Evolutionary conservation across 2,888 invertebrate species (phyloP), one percentile per base, ranked within the genome.

Genomic region (Drosophila recens): DNA sequence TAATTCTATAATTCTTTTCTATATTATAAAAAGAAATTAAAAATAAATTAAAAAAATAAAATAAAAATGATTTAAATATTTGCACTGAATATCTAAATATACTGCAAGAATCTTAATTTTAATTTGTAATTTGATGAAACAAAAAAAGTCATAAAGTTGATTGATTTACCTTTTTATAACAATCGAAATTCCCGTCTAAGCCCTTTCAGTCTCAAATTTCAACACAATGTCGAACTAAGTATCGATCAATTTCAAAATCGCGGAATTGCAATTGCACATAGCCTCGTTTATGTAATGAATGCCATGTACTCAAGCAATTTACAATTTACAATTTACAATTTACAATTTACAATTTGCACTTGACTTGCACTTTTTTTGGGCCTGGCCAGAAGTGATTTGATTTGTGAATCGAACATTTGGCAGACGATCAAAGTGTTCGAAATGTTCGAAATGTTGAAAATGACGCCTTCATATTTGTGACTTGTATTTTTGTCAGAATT

Each of bases 351-450:
- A 23, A 53, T 73, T 64, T 67, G 78, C 73, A 75, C 75, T 75
- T 77, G 75, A 72, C 72, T 77, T 75, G 78, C 75, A 64, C 40
- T 59, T 65, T 30, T 30, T 30, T 61, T 57, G 49, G 51, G 51
- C 17, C 51, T 23, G 49, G 53, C 17, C 53, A 30, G 40, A 27
- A 27, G 30, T 30, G 30, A 30, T 8, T 30, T 30, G 30, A 30
- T 8, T 30, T 8, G 11, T 54, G 54, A 54, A 33, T 33, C 42
- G 17, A 15, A 4, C 42, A 42, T 54, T 34, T 49, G 58, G 48
- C 40, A 49, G 38, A 48, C 48, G 58, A 30, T 30, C 40, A 48
- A 48, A 38, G n/a, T 56, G 43, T 34, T 38, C 40, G n/a, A 23
- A 23, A 23, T 23, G 23, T 23, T 27, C 1, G 27, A 27, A 27